Evolutionary conservation across 2,113 vertebrate species (phyloP).

Genomic region (Myiopsitta monachus): DNA sequence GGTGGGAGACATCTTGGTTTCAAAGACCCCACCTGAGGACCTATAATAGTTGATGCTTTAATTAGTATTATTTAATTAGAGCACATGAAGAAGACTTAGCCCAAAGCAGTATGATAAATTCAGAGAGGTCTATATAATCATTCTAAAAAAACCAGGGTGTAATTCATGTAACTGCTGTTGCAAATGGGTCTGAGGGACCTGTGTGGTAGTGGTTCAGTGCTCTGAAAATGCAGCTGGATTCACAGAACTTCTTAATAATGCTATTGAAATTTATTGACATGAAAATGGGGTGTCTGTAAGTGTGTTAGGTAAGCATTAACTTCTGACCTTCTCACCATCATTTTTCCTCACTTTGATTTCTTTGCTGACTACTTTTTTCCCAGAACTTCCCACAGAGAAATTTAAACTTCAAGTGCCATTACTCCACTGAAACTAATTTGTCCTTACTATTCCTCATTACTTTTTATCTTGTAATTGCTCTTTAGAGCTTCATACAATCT

Average conservation of each 20-base stretch:
- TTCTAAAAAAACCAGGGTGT: slow-evolving; percentile 4
- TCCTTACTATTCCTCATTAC: slow-evolving; percentile 70
- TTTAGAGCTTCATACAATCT: slow-evolving; percentile 58
- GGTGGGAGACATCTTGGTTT: neutral
- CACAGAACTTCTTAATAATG: neutral
- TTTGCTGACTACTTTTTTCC: neutral
- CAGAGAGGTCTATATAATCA: neutral
- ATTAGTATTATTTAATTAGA: neutral
- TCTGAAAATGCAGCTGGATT: neutral
- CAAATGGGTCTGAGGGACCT: neutral
- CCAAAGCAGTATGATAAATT: neutral
- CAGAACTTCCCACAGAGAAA: slow-evolving; percentile 16
- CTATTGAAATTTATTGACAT: neutral
- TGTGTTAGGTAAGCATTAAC: neutral
- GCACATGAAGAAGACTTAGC: neutral
- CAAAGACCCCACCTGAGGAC: neutral
- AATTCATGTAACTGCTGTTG: neutral
- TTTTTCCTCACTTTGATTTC: neutral
- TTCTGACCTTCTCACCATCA: neutral
- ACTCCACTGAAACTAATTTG: slow-evolving; percentile 59
- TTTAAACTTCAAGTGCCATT: slow-evolving; percentile 57
- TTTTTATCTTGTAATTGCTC: slow-evolving; percentile 66
- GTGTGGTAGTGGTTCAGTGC: neutral
- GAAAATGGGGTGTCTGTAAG: neutral
- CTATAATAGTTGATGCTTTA: neutral